These are phyloP conservation scores for Rugalucina vietnamica DNA, from an alignment of 2,888 invertebrate genomes.

Conservation along the genomic window DNA sequence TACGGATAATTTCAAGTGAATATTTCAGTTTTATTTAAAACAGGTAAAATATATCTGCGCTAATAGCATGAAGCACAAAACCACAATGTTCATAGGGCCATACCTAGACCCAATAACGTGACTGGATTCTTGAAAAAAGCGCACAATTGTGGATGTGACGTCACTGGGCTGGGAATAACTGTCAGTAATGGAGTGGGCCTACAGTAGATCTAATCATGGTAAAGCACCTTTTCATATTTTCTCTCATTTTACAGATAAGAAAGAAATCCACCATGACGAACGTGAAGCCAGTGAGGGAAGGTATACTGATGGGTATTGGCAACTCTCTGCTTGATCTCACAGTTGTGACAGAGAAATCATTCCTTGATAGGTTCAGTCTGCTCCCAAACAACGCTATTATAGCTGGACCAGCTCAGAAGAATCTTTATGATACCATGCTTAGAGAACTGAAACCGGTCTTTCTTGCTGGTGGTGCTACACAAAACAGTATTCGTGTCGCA, in stretches of 20 bases:
- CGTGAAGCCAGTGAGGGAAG: conserved; percentile 84
- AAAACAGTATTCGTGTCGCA: conserved; percentile 95
- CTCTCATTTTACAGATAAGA: background rate
- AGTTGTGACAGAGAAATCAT: conserved; percentile 89
- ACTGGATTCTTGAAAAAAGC: too few species aligned
- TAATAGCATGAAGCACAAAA: too few species aligned
- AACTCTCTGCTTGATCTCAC: conserved; percentile 98
- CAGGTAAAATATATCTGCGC: too few species aligned
- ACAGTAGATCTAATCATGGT: background rate
- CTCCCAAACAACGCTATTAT: conserved; percentile 97
- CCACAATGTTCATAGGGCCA: too few species aligned
- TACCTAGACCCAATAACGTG: too few species aligned
- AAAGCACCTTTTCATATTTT: background rate
- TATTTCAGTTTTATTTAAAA: too few species aligned
- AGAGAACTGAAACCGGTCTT: conserved; percentile 86
- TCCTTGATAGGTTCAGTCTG: conserved; percentile 93
- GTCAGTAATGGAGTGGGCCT: too few species aligned
- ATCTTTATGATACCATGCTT: conserved; percentile 88
- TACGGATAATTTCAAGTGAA: too few species aligned
- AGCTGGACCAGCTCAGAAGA: conserved; percentile 94
- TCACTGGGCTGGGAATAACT: too few species aligned
- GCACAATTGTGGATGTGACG: too few species aligned
- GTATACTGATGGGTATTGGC: conserved; percentile 94
- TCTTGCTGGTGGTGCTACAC: conserved; percentile 98
- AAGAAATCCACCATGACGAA: background rate